These are phyloP conservation scores for Caerostris darwini DNA, from an alignment of 1,140 invertebrate genomes.

Conservation along the genomic window DNA sequence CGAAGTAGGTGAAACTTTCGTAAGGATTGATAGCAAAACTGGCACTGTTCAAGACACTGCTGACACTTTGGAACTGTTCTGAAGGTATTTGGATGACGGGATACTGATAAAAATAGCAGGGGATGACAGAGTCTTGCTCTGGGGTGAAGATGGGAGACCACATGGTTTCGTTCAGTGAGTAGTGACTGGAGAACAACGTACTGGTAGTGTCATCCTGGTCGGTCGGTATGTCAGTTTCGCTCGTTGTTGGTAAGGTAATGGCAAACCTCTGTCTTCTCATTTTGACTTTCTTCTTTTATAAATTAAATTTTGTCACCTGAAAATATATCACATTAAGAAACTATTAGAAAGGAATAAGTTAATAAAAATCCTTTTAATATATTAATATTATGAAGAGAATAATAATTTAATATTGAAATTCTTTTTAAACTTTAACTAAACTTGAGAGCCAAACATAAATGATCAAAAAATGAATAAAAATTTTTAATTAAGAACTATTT, in stretches of 20 bases:
- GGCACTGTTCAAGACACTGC: neutral
- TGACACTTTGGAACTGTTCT: conserved; percentile 21
- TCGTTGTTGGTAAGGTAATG: conserved; percentile 4
- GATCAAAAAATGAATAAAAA: too few species aligned
- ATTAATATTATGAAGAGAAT: too few species aligned
- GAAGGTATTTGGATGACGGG: conserved; percentile 37
- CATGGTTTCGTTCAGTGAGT: neutral
- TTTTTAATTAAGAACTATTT: too few species aligned
- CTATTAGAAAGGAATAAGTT: too few species aligned
- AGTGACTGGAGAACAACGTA: neutral
- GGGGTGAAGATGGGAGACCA: conserved; percentile 4
- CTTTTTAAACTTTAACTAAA: too few species aligned
- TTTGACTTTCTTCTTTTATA: neutral
- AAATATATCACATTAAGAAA: too few species aligned
- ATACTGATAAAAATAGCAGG: conserved; percentile 49
- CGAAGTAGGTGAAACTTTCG: conserved; percentile 28
- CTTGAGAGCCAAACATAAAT: too few species aligned
- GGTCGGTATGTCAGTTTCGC: neutral
- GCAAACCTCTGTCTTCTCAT: conserved; percentile 62
- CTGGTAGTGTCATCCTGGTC: conserved; percentile 15
- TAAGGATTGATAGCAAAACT: neutral
- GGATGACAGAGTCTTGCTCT: conserved; percentile 47
- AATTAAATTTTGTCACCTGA: neutral
- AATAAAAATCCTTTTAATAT: too few species aligned
- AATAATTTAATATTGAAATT: too few species aligned